Percentiles rank a stretch among this genome's conserved stretches.
These are phyloP conservation scores for Chrysochloris asiatica DNA, from an alignment of 2,113 vertebrate genomes.

Conservation along the genomic window DNA sequence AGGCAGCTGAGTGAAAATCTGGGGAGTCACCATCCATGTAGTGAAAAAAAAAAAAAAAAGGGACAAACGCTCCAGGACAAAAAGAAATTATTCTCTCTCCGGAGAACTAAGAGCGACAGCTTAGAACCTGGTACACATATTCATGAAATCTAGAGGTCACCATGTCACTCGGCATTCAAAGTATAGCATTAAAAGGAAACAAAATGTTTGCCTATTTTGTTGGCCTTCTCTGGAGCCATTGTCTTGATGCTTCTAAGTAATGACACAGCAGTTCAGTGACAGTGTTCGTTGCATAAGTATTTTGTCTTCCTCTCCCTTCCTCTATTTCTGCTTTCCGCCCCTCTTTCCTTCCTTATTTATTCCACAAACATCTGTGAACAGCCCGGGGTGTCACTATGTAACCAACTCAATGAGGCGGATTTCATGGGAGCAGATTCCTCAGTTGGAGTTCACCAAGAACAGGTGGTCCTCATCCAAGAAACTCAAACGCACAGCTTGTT, in stretches of 20 bases:
- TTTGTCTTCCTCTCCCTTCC: background rate
- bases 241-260: background rate
- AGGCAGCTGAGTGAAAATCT: background rate
- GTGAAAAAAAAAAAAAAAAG: background rate
- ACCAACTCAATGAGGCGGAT: background rate
- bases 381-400: background rate
- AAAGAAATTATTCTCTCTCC: background rate
- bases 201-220: background rate
- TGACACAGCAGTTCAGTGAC: background rate
- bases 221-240: background rate
- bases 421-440: slow-evolving; percentile 27
- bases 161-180: background rate
- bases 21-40: background rate
- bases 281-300: background rate
- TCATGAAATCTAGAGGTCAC: background rate
- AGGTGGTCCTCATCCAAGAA: slow-evolving; percentile 67
- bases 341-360: background rate
- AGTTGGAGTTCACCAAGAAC: slow-evolving; percentile 53
- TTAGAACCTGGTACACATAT: background rate
- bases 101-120: background rate
- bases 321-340: background rate
- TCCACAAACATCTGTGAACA: background rate
- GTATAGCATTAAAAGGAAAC: background rate
- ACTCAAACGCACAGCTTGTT: slow-evolving; percentile 71
- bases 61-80: background rate